Conservation (phyloP, 2,113 vertebrate species). For the Sebastes fasciatus region DNA sequence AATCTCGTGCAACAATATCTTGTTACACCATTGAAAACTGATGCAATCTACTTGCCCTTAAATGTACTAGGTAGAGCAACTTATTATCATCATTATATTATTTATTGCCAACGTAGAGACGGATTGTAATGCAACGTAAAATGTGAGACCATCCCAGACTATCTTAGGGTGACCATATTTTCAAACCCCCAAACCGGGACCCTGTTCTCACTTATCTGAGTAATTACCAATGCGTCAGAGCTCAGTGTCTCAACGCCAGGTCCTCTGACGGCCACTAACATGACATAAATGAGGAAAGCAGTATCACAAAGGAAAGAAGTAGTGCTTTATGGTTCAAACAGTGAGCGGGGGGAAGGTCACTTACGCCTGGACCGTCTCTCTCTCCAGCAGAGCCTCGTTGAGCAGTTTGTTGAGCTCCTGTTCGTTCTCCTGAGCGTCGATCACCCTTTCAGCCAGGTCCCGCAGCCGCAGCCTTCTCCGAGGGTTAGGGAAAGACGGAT, state of each 20-base stretch:
- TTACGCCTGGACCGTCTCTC: conserved; percentile 93
- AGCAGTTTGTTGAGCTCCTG: conserved; percentile 96
- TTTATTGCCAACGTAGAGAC: too few relatives aligned
- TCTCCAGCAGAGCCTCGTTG: conserved; percentile 93
- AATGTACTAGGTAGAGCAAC: too few relatives aligned
- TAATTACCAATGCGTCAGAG: too few relatives aligned
- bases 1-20: background rate
- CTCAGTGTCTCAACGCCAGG: too few relatives aligned
- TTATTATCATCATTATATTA: too few relatives aligned
- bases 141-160: too few relatives aligned
- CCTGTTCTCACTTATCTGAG: too few relatives aligned
- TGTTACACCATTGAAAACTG: background rate
- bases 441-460: conserved; percentile 90
- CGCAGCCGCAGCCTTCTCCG: conserved; percentile 91
- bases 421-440: conserved; percentile 91
- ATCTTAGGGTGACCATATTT: too few relatives aligned
- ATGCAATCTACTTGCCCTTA: background rate
- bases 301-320: background rate
- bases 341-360: conserved; percentile 20
- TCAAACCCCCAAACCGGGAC: too few relatives aligned
- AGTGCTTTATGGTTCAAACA: background rate
- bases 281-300: background rate
- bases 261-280: background rate
- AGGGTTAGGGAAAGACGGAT: conserved; percentile 95
- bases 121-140: too few relatives aligned